Base-by-base conservation (phyloP, 2,888 invertebrate species). In the Eledone cirrhosa region DNA sequence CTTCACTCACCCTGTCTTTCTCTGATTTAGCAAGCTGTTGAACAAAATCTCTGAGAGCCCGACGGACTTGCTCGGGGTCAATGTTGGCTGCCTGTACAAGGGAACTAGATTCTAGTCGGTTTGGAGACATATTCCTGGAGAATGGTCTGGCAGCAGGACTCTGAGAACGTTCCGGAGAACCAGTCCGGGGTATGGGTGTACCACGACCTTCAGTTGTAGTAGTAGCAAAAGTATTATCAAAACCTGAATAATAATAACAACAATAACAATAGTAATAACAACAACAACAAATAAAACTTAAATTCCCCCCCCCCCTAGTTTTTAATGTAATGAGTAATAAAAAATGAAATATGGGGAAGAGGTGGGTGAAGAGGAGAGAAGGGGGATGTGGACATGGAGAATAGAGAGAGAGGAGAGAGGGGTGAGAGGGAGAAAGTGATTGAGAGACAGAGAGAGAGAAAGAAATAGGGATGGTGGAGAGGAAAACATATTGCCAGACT, bases 11-110 rank as follows among this genome's bases (percentile, higher is more conserved):
- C 91, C 95, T 94, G 90, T 98, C 97, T 27, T 97, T 93, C 92
- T 98, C 97, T 81, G 97, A 94, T 91, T 95, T 95, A 33, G 96
- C 96, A 77, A 97, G 95, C 91, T 97, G 97, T 87, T 97, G 96
- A 95, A 97, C 96, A 79, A 97, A 92, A 88, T 95, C 95, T 74
- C 97, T 93, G 29, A 98, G 95, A 22, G 97, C 97, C 90, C 96
- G 95, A 85, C 97, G 94, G 63, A 98, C 94, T 47, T 95, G 92
- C 90, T 98, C 97, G 0, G 97, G 97, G 90, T 98, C 97, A 0
- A 97, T 94, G 87, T 97, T 97, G 78, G 95, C 92, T 41, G 94
- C 93, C n/a, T 86, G 81, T 19, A 88, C 79, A 48, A 72, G 72
- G 11, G 65, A 69, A 67, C 65, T 65, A 5, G 53, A 33, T 33